phyloP scores from a whole-genome alignment of 2,888 invertebrate species.

The Conistra vaccinii region DNA sequence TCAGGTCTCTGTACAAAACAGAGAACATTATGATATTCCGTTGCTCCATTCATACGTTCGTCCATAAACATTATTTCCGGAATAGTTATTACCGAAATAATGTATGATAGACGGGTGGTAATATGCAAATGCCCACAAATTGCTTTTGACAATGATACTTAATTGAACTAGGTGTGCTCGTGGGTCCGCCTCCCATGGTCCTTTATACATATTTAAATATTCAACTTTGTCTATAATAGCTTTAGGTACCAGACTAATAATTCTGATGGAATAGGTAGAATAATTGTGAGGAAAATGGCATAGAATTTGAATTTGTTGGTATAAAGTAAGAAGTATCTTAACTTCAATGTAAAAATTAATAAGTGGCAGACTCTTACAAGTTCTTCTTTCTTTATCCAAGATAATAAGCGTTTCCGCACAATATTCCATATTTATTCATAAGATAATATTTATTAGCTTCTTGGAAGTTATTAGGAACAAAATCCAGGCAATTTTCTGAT shows the following conservation, averaged over 20 bases:
- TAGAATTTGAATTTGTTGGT: constrained; percentile 15
- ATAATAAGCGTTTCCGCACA: constrained; percentile 40
- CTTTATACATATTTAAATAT: constrained; percentile 54
- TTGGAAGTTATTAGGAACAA: constrained; percentile 63
- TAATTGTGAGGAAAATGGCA: constrained; percentile 5
- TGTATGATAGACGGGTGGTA: constrained; percentile 72
- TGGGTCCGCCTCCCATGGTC: constrained; percentile 54
- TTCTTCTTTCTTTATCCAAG: constrained; percentile 33
- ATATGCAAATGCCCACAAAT: constrained; percentile 79
- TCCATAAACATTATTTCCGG: constrained; percentile 45
- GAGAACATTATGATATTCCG: constrained; percentile 14
- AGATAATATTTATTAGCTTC: constrained; percentile 53
- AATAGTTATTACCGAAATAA: constrained; percentile 68
- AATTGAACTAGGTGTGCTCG: constrained; percentile 71
- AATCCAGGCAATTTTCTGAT: constrained; percentile 73
- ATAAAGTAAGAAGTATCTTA: constrained; percentile 24
- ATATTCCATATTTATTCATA: constrained; percentile 59
- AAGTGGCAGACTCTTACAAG: constrained; percentile 25
- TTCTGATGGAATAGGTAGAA: constrained; percentile 1
- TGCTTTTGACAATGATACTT: constrained; percentile 74
- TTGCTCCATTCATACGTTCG: constrained; percentile 3
- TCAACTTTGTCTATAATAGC: constrained; percentile 10
- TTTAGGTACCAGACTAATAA: constrained; percentile 22
- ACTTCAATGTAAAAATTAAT: constrained; percentile 17
- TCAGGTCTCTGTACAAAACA: too few relatives aligned